Conservation (phyloP, 2,113 vertebrate species). For the Xenopus laevis region DNA sequence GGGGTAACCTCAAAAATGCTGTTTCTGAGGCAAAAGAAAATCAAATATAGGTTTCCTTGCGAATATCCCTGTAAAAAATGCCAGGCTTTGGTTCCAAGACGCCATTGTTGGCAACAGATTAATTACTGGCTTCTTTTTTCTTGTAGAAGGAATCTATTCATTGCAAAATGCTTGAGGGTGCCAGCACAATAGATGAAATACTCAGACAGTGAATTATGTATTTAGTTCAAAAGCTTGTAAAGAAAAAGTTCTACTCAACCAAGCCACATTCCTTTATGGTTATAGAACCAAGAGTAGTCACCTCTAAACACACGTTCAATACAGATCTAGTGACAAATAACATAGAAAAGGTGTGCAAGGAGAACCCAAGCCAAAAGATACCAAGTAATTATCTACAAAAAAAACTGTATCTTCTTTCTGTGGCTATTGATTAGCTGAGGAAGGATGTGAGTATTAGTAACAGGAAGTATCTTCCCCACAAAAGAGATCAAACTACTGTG, state of each 20-base stretch:
- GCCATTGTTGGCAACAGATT: neutral
- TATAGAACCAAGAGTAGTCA: neutral
- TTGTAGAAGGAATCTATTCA: neutral
- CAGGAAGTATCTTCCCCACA: slow-evolving; percentile 35
- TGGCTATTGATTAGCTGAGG: slow-evolving; percentile 32
- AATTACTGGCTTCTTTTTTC: neutral
- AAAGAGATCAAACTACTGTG: slow-evolving; percentile 28
- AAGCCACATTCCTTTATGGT: neutral
- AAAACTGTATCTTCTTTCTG: slow-evolving; percentile 14
- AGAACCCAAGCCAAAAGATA: too few species aligned
- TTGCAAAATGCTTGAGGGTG: neutral
- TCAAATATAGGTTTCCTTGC: too few species aligned
- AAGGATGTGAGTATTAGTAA: slow-evolving; percentile 33
- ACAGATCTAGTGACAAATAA: neutral
- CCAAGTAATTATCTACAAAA: neutral
- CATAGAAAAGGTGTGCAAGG: too few species aligned
- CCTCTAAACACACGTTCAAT: neutral
- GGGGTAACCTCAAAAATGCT: too few species aligned
- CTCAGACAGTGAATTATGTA: neutral
- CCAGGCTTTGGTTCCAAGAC: neutral
- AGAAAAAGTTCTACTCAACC: neutral
- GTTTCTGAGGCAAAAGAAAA: too few species aligned
- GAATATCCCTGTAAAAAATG: too few species aligned
- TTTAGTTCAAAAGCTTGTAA: neutral
- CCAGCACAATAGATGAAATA: neutral